A percentile compares a stretch with the other conserved stretches of the same genome.
Conservation (phyloP, 1,140 invertebrate genomes). For the Phocides pigmalion region DNA sequence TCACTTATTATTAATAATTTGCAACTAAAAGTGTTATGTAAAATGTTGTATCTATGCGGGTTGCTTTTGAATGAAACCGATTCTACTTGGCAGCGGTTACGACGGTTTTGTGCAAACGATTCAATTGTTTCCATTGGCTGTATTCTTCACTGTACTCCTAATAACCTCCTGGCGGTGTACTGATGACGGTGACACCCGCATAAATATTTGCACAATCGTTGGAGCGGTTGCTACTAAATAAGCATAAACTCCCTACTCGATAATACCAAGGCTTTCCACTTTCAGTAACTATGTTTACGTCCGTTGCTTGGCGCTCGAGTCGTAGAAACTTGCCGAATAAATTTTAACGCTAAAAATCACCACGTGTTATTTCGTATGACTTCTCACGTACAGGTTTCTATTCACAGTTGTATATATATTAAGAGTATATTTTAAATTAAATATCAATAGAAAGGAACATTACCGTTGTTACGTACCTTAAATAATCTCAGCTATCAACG, state of each 20-base stretch:
- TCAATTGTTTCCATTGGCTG: constrained; percentile 16
- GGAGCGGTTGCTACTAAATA: constrained; percentile 62
- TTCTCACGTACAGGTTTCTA: too few relatives aligned
- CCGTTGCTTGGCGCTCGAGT: not conserved
- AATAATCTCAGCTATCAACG: not conserved
- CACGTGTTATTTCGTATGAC: not conserved
- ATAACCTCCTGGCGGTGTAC: not conserved
- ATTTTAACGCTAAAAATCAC: constrained; percentile 27
- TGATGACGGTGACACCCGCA: constrained; percentile 34
- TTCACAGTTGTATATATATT: too few relatives aligned
- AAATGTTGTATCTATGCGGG: not conserved
- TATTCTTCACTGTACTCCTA: constrained; percentile 1
- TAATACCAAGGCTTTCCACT: constrained; percentile 80
- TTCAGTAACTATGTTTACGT: constrained; percentile 54
- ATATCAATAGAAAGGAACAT: too few relatives aligned
- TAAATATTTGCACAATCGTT: constrained; percentile 63
- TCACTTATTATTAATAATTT: too few relatives aligned
- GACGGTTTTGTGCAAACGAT: constrained; percentile 7
- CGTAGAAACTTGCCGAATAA: not conserved
- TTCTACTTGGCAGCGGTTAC: not conserved
- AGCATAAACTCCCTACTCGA: constrained; percentile 63
- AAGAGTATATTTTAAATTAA: too few relatives aligned
- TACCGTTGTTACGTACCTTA: too few relatives aligned
- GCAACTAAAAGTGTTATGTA: too few relatives aligned
- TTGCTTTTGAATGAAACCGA: too few relatives aligned